Base-by-base conservation (phyloP, 2,888 invertebrate species). In the Smittia sp. region DNA sequence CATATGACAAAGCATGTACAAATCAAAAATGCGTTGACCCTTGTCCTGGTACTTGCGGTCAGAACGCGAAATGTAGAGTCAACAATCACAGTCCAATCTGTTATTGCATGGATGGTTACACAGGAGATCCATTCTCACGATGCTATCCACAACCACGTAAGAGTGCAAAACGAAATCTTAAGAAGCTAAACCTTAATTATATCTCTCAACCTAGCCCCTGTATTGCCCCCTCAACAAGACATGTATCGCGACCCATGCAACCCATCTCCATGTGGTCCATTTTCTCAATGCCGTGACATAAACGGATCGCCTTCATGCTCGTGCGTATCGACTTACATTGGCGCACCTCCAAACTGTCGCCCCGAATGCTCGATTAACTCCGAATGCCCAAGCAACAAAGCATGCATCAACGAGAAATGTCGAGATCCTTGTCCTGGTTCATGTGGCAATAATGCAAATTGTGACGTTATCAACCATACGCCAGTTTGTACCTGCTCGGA, bases 81-180 rank as follows among this genome's bases (percentile, higher is more conserved):
- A 85, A 88, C 54, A 88, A 89, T 77, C 91, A 91, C 77, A 83
- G 87, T 75, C 88, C 91, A 1, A 87, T 89, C 76, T 88, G 89
- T 78, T 86, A 86, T 73, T 91, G 91, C 78, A 85, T 85, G 70
- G 76, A 75, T 75, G 88, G 88, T 63, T 87, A 86, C 78, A 91
- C 91, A 46, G 95, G 95, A 65, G 92, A 94, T 88, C 93, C 94
- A 72, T 93, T 93, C 79, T 87, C 88, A 1, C 89, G 88, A 78
- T 94, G 94, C 39, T 86, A 82, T 76, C 84, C 85, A 76, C 77
- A 79, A 66, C 80, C 81, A 13, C 76, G 78, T 52, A 76, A 77
- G 38, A 74, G 3, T 25, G 80, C 11, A 1, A 39, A 39, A 39
- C 13, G 54, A 9, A n/a, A n/a, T n/a, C n/a, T n/a, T n/a, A 39